phyloP scores from a whole-genome alignment of 2,888 invertebrate genomes.

The Drosophila aldrichi region DNA sequence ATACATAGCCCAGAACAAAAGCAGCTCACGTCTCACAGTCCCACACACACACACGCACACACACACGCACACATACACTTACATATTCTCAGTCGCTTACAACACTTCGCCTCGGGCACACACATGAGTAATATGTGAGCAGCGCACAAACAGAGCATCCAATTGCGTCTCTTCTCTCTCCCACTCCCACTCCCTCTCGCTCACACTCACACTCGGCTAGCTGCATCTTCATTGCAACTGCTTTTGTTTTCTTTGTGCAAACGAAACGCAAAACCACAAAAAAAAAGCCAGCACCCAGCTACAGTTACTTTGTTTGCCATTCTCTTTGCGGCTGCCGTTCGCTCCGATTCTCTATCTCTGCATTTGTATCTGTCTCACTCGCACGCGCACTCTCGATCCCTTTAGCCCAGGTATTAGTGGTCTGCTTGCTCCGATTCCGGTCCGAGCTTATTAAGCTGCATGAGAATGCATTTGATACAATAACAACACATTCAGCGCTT shows the following conservation, averaged over 20 bases:
- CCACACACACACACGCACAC: slow-evolving; percentile 11
- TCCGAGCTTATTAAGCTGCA: slow-evolving; percentile 52
- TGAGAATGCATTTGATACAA: slow-evolving; percentile 45
- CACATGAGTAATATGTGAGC: slow-evolving; percentile 68
- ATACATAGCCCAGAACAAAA: slow-evolving; percentile 59
- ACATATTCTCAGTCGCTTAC: not conserved
- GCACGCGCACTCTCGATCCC: not conserved
- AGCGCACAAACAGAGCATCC: slow-evolving; percentile 54
- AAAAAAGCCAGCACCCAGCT: slow-evolving; percentile 20
- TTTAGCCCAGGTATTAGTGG: slow-evolving; percentile 45
- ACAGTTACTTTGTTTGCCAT: slow-evolving; percentile 57
- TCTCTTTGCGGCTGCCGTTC: slow-evolving; percentile 54
- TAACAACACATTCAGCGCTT: slow-evolving; percentile 54
- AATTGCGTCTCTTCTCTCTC: slow-evolving; percentile 27
- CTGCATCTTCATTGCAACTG: slow-evolving; percentile 60
- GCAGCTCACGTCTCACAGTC: slow-evolving; percentile 45
- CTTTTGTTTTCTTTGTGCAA: slow-evolving; percentile 61
- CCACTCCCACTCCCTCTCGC: not conserved
- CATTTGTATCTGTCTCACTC: not conserved
- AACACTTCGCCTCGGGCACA: slow-evolving; percentile 48
- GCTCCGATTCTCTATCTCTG: not conserved
- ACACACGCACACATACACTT: slow-evolving; percentile 1
- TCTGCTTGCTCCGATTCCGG: slow-evolving; percentile 24
- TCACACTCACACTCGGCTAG: slow-evolving; percentile 7
- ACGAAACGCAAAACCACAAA: slow-evolving; percentile 53